phyloP scores from a whole-genome alignment of 1,140 invertebrate species.

The Asobara japonica region DNA sequence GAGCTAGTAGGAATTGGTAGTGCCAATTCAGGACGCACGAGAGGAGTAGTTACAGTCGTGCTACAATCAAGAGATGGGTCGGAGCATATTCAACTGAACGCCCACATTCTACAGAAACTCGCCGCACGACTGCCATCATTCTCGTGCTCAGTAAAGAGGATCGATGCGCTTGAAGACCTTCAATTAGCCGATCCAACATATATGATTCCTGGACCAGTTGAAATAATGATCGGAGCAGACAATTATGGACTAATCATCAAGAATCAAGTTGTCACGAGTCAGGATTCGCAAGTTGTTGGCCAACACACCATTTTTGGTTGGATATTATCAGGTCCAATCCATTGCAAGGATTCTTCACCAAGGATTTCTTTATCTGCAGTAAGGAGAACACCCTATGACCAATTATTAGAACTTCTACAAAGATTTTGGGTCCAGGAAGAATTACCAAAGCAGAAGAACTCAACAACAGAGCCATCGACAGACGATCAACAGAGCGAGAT shows the following conservation, averaged over 20 bases:
- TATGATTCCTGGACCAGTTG: not conserved
- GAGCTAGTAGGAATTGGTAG: not conserved
- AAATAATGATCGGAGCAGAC: not conserved
- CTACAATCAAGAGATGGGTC: not conserved
- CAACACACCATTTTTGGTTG: not conserved
- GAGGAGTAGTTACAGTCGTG: not conserved
- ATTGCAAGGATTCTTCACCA: not conserved
- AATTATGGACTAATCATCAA: not conserved
- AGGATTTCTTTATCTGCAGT: not conserved
- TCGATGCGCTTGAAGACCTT: not conserved
- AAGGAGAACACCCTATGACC: no score
- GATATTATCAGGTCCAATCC: not conserved
- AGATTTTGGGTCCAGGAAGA: slow-evolving; percentile 34
- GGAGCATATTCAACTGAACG: not conserved
- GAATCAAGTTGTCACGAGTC: not conserved
- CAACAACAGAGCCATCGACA: no score
- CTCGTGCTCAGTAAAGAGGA: no score
- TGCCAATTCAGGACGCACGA: not conserved
- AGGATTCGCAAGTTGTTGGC: not conserved
- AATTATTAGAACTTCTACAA: not conserved
- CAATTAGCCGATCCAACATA: not conserved
- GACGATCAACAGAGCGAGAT: no score
- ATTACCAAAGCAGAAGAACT: no score
- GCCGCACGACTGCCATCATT: not conserved
- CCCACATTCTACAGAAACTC: not conserved